A percentile compares a stretch with the other conserved stretches of the same genome.
Evolutionary conservation across 2,888 invertebrate genomes (phyloP).

Genomic region (Ferdinandea cuprea): DNA sequence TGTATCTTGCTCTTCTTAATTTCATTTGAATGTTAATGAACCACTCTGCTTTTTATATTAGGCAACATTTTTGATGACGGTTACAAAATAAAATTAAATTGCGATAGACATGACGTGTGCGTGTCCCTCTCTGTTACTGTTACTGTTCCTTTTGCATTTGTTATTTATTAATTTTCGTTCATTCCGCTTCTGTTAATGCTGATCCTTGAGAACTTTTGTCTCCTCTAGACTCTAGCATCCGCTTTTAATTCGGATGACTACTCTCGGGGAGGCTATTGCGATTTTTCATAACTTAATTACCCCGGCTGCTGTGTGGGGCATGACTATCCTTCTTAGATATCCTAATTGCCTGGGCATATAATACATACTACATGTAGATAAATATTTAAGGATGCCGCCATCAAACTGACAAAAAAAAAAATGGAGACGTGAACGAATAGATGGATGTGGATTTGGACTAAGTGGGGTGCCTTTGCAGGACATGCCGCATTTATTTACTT

Average conservation of each 20-base stretch:
- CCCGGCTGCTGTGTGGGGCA: not conserved
- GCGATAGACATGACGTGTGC: constrained; percentile 56
- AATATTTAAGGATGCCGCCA: constrained; percentile 43
- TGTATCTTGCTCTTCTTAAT: constrained; percentile 52
- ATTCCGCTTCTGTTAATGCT: not conserved
- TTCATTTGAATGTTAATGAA: constrained; percentile 74
- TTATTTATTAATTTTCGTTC: constrained; percentile 48
- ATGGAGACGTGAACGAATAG: constrained; percentile 7
- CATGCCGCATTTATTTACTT: constrained; percentile 38
- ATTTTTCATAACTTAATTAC: constrained; percentile 71
- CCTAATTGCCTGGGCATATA: constrained; percentile 50
- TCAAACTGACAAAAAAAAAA: constrained; percentile 18
- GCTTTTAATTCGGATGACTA: constrained; percentile 54
- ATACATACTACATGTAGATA: constrained; percentile 39
- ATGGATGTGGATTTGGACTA: not conserved
- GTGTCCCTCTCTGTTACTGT: no score
- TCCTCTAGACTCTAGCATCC: constrained; percentile 35
- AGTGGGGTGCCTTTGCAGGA: constrained; percentile 3
- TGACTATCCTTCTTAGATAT: constrained; percentile 10
- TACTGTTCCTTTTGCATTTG: constrained; percentile 28
- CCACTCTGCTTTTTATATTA: constrained; percentile 67
- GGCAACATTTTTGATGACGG: constrained; percentile 56
- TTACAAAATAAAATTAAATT: constrained; percentile 71
- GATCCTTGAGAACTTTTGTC: constrained; percentile 33
- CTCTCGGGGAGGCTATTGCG: constrained; percentile 40